Conservation (phyloP, 2,797 vertebrate species). For the Gallinago solitaria region DNA sequence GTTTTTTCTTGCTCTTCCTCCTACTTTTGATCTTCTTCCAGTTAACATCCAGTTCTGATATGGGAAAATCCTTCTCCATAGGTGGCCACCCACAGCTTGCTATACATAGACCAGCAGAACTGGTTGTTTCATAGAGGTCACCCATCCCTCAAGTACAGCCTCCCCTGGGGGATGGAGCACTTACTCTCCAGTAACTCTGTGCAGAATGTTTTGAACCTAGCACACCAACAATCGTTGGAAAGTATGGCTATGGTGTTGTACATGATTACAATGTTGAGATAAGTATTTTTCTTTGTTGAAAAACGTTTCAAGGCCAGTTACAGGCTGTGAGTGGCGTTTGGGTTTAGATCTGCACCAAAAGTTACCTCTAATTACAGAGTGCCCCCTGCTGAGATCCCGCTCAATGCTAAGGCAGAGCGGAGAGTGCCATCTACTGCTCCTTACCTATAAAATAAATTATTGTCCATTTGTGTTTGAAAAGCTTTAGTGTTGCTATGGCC, state of each 20-base stretch:
- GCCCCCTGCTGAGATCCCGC: slow-evolving; percentile 33
- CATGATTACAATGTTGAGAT: not conserved
- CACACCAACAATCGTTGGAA: accelerated
- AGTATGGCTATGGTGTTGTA: not conserved
- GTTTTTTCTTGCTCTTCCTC: slow-evolving; percentile 10
- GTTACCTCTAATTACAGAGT: not conserved
- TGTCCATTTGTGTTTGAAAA: not conserved
- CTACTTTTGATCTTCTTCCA: slow-evolving; percentile 30
- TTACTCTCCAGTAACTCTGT: not conserved
- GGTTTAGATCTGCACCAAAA: not conserved
- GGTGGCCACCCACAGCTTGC: not conserved
- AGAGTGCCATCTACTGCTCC: slow-evolving; percentile 67
- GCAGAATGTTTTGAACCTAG: not conserved
- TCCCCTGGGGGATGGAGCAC: not conserved
- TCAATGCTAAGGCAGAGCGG: not conserved
- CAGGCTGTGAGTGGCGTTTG: accelerated
- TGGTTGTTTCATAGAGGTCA: accelerated
- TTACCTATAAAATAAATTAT: not conserved
- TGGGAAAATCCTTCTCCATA: not conserved
- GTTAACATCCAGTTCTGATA: not conserved
- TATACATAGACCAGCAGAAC: not conserved
- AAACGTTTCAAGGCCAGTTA: accelerated
- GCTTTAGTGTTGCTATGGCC: not conserved
- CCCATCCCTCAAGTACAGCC: not conserved
- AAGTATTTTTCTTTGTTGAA: not conserved